Conservation (phyloP, 23 tunicate species). For the Ciona savignyi region DNA sequence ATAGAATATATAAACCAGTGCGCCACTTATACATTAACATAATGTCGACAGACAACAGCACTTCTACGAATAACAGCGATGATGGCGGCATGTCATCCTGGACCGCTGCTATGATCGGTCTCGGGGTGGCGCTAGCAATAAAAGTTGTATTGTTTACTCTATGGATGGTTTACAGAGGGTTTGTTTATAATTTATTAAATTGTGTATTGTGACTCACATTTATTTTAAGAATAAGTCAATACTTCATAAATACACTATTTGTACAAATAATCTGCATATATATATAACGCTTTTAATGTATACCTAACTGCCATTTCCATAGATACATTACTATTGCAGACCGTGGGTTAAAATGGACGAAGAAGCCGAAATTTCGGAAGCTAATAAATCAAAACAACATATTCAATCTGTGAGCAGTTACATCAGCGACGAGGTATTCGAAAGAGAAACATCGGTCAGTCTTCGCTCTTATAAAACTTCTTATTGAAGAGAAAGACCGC, state of each 20-base stretch:
- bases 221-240: too few relatives aligned
- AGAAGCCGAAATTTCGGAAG: background rate
- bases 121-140: conserved; percentile 38
- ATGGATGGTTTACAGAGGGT: conserved; percentile 46
- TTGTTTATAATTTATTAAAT: too few relatives aligned
- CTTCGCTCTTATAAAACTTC: background rate
- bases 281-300: too few relatives aligned
- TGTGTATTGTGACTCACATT: too few relatives aligned
- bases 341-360: background rate
- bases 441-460: background rate
- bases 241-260: too few relatives aligned
- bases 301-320: too few relatives aligned
- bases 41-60: background rate
- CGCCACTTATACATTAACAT: background rate
- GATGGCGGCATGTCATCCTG: conserved; percentile 4
- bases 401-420: background rate
- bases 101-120: conserved; percentile 39
- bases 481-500: too few relatives aligned
- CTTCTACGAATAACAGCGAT: background rate
- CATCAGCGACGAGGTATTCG: background rate
- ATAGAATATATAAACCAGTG: background rate
- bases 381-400: background rate
- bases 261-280: too few relatives aligned
- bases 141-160: conserved; percentile 25
- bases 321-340: background rate